Percentiles rank a stretch among this genome's conserved stretches.
Evolutionary conservation across 2,888 invertebrate genomes (phyloP).

Genomic region (Parapristionchus giblindavisi): DNA sequence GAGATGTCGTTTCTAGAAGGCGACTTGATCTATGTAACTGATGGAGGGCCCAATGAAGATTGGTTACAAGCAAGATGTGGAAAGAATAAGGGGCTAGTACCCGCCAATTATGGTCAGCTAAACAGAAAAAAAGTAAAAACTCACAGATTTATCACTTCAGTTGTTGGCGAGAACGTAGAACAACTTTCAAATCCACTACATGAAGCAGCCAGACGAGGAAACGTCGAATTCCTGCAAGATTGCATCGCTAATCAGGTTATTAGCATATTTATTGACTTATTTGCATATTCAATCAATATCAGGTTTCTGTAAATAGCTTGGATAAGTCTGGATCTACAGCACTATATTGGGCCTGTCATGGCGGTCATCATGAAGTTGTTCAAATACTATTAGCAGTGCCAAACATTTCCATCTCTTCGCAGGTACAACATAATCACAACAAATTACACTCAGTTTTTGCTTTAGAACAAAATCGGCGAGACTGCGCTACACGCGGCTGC

Average conservation of each 20-base stretch:
- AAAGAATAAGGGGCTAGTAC: slow-evolving; percentile 56
- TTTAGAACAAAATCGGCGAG: slow-evolving; percentile 78
- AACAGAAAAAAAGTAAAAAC: too few species aligned
- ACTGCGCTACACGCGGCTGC: slow-evolving; percentile 77
- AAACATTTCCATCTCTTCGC: slow-evolving; percentile 72
- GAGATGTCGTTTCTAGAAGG: slow-evolving; percentile 78
- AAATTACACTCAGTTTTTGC: slow-evolving; percentile 21
- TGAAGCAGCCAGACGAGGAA: slow-evolving; percentile 78
- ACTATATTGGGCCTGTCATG: slow-evolving; percentile 78
- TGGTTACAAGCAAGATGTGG: slow-evolving; percentile 58
- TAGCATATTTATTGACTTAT: background rate
- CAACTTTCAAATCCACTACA: slow-evolving; percentile 77
- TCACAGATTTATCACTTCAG: slow-evolving; percentile 42
- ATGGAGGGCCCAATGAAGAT: slow-evolving; percentile 57
- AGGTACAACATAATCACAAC: slow-evolving; percentile 65
- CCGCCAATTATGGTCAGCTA: slow-evolving; percentile 54
- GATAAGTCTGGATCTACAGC: slow-evolving; percentile 78
- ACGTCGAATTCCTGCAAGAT: slow-evolving; percentile 75
- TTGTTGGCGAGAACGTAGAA: slow-evolving; percentile 70
- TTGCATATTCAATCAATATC: too few species aligned
- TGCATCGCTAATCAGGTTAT: slow-evolving; percentile 76
- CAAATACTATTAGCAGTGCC: slow-evolving; percentile 73
- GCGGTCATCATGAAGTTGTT: slow-evolving; percentile 76
- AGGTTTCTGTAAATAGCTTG: slow-evolving; percentile 77
- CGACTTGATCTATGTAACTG: slow-evolving; percentile 71